A percentile compares a stretch with the other conserved stretches of the same genome.
phyloP scores from a whole-genome alignment of 2,113 vertebrate species.

The Oncorhynchus mykiss region DNA sequence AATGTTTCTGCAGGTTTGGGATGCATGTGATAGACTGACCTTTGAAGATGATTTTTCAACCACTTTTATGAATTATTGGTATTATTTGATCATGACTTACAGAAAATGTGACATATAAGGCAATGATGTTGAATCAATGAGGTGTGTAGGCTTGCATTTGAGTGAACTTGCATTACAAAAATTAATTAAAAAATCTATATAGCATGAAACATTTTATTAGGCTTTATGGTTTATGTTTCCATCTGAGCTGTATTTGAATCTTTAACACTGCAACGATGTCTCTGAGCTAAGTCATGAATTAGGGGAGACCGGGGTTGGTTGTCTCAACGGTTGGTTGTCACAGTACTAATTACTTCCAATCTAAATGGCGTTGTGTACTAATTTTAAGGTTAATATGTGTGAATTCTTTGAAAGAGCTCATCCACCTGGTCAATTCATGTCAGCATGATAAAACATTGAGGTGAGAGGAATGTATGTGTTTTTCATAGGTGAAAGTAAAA shows the following conservation, averaged over 20 bases:
- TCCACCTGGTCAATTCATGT: too few relatives aligned
- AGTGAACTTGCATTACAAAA: background rate
- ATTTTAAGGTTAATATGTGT: too few relatives aligned
- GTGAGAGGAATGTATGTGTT: too few relatives aligned
- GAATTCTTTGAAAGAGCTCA: too few relatives aligned
- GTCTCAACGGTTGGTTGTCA: too few relatives aligned
- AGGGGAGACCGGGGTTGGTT: background rate
- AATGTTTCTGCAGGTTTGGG: background rate
- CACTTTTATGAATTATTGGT: background rate
- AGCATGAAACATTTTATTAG: background rate
- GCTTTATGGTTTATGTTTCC: background rate
- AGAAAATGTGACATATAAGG: background rate
- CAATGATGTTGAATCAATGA: background rate
- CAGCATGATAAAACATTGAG: too few relatives aligned
- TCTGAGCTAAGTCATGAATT: background rate
- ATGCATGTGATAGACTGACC: background rate
- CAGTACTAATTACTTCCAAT: too few relatives aligned
- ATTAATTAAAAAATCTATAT: background rate
- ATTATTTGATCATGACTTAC: background rate
- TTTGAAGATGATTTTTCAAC: conserved; percentile 2
- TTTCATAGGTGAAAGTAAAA: too few relatives aligned
- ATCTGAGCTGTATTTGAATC: background rate
- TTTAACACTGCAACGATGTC: background rate
- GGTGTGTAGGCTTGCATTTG: background rate
- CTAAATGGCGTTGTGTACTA: too few relatives aligned